Evolutionary conservation across 2,113 vertebrate genomes (phyloP).

Genomic region (Salvelinus alpinus): DNA sequence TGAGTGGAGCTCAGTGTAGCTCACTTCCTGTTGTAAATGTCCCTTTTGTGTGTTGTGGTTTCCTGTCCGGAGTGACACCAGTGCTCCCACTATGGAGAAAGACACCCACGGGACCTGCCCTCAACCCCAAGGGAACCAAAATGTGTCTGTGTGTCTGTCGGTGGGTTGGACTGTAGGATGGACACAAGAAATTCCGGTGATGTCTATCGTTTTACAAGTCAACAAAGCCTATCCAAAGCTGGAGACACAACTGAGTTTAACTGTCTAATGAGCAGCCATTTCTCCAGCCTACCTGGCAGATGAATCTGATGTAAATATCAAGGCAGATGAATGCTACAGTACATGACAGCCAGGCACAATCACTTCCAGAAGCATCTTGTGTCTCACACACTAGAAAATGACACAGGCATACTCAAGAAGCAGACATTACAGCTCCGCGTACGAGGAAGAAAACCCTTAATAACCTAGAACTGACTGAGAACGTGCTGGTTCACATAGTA

Average conservation of each 20-base stretch:
- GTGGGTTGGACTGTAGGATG: not conserved
- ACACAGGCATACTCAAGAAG: no score
- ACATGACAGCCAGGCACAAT: no score
- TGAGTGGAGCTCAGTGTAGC: conserved; percentile 43
- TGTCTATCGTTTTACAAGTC: not conserved
- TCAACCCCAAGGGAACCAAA: not conserved
- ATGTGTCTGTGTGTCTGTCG: not conserved
- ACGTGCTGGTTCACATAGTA: not conserved
- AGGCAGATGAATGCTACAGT: no score
- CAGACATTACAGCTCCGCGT: no score
- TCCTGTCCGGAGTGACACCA: conserved; percentile 46
- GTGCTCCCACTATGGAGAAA: not conserved
- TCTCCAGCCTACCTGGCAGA: no score
- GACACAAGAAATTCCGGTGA: not conserved
- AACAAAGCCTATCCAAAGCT: no score
- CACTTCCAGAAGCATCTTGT: no score
- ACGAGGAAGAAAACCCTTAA: no score
- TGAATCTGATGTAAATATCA: no score
- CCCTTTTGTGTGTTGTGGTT: conserved; percentile 50
- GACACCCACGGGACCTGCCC: not conserved
- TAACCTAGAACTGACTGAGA: not conserved
- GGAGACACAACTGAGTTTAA: no score
- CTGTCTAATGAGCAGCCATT: no score
- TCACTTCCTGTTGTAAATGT: conserved; percentile 63
- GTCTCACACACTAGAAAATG: no score